Conservation (phyloP, 2,797 vertebrate genomes). For the Coregonus suidteri region DNA sequence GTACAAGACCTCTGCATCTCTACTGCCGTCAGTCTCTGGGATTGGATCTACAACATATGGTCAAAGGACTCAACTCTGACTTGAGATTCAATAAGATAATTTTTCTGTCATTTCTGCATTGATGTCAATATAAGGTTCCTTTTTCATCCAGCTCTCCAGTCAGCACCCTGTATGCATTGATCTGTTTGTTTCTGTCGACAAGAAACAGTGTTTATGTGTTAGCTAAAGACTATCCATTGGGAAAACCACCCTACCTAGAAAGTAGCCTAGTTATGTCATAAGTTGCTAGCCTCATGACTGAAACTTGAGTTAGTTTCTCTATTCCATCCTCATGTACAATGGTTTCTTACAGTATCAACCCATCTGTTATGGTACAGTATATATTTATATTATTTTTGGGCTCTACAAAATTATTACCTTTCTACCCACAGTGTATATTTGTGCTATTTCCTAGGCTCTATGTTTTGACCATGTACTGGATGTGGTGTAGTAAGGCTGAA, state of each 20-base stretch:
- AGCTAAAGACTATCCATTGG: constrained; percentile 9
- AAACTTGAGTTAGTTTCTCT: neutral
- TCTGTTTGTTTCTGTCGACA: constrained; percentile 1
- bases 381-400: neutral
- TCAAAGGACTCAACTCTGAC: constrained; percentile 14
- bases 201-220: constrained; percentile 15
- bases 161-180: constrained; percentile 15
- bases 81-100: neutral
- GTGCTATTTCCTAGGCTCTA: neutral
- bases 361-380: constrained; percentile 17
- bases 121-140: neutral
- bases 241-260: neutral
- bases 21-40: constrained; percentile 45
- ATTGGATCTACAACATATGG: constrained; percentile 30
- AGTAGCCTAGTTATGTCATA: neutral
- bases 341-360: neutral
- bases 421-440: neutral
- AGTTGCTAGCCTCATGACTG: neutral
- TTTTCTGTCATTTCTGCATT: neutral
- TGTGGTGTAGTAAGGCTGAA: no score
- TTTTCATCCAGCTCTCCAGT: neutral
- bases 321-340: neutral
- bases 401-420: neutral
- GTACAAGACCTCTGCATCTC: constrained; percentile 25
- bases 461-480: neutral